phyloP scores from a whole-genome alignment of 2,113 vertebrate genomes.

The Phainopepla nitens region DNA sequence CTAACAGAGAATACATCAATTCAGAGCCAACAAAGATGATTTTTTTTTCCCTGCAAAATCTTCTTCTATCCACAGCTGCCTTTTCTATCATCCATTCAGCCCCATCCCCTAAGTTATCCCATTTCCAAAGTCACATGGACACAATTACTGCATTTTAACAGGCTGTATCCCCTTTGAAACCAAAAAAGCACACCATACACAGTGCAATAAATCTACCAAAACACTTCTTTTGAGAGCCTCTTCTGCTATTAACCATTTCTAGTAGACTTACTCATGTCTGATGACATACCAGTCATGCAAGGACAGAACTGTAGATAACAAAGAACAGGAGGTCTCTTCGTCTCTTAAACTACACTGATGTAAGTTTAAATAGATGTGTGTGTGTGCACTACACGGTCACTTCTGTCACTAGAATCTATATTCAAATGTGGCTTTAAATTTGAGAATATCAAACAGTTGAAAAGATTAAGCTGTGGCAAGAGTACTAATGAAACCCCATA shows the following conservation, averaged over 20 bases:
- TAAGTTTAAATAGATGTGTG: not conserved
- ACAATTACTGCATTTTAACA: not conserved
- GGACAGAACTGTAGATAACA: not conserved
- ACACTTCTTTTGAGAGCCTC: not conserved
- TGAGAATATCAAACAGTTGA: not conserved
- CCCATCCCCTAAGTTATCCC: not conserved
- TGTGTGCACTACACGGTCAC: not conserved
- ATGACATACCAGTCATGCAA: not conserved
- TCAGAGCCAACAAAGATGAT: not conserved
- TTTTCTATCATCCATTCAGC: not conserved
- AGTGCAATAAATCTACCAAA: not conserved
- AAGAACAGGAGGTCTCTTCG: not conserved
- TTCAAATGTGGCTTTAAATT: not conserved
- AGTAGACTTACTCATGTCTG: not conserved
- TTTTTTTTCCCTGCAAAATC: not conserved
- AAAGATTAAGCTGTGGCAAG: not conserved
- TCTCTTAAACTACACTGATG: not conserved
- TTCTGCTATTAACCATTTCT: not conserved
- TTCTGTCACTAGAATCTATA: not conserved
- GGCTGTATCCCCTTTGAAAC: not conserved
- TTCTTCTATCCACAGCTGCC: fast-evolving
- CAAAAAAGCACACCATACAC: not conserved
- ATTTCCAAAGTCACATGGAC: not conserved
- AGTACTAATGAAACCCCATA: not conserved
- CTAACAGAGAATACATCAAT: not conserved